Percentiles rank a stretch among this genome's conserved stretches.
Evolutionary conservation across 2,113 vertebrate genomes (phyloP).

Genomic region (Ardeotis arabs): DNA sequence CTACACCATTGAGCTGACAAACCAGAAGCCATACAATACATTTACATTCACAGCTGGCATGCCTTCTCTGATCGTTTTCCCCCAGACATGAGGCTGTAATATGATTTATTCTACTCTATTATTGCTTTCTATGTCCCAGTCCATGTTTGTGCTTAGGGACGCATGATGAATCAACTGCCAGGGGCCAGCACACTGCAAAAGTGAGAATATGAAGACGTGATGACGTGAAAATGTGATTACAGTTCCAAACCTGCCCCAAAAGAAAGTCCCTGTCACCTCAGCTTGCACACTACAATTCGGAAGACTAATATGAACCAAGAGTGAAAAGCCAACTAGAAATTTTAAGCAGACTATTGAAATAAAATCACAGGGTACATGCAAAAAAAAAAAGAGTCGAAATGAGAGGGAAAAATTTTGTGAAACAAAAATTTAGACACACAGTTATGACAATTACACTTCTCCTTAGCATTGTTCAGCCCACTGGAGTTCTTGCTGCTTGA

Average conservation of each 20-base stretch:
- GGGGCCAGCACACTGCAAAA: conserved; percentile 17
- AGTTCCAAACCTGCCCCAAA: not conserved
- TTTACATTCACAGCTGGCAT: conserved; percentile 55
- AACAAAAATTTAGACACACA: not conserved
- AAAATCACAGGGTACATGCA: not conserved
- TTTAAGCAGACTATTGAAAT: not conserved
- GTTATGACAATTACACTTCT: not conserved
- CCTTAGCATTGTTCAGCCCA: not conserved
- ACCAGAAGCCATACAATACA: conserved; percentile 44
- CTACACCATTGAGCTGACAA: conserved; percentile 36
- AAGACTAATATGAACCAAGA: not conserved
- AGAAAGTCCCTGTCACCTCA: not conserved
- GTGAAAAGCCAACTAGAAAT: not conserved
- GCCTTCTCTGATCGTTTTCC: conserved; percentile 41
- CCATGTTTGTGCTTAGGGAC: conserved; percentile 57
- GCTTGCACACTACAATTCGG: not conserved
- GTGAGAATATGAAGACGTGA: conserved; percentile 30
- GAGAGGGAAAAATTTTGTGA: not conserved
- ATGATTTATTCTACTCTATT: conserved; percentile 62
- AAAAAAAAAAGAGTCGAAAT: not conserved
- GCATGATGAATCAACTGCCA: conserved; percentile 61
- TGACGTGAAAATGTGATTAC: conserved; percentile 58
- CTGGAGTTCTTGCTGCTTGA: not conserved
- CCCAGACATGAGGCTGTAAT: conserved; percentile 27
- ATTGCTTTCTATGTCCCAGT: conserved; percentile 50